Conservation (phyloP, 2,888 invertebrate species). For the Caenorhabditis sp. region DNA sequence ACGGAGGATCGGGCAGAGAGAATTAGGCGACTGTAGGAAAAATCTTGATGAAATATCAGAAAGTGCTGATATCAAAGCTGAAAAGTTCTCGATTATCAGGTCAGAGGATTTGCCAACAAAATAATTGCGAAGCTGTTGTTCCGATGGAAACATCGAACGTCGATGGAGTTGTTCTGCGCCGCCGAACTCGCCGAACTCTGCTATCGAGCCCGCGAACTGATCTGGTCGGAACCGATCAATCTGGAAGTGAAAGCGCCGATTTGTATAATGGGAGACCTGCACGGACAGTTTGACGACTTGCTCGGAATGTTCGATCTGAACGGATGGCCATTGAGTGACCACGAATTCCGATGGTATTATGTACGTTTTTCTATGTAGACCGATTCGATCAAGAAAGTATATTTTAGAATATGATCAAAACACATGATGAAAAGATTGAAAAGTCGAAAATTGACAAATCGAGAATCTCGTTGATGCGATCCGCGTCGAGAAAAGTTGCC, state of each 20-base stretch:
- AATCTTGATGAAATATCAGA: no score
- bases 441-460: no score
- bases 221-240: slow-evolving; percentile 71
- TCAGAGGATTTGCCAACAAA: slow-evolving; percentile 32
- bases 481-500: no score
- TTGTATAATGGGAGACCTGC: slow-evolving; percentile 98
- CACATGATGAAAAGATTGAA: no score
- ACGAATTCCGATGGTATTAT: slow-evolving; percentile 11
- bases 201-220: slow-evolving; percentile 73
- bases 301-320: slow-evolving; percentile 73
- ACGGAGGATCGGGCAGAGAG: no score
- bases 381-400: no score
- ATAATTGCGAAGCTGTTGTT: slow-evolving; percentile 48
- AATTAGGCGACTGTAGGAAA: no score
- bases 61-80: no score
- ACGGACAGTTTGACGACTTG: slow-evolving; percentile 90
- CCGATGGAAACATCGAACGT: slow-evolving; percentile 43
- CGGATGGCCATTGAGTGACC: slow-evolving; percentile 64
- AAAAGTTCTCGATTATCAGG: no score
- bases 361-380: no score
- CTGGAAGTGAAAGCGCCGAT: slow-evolving; percentile 87
- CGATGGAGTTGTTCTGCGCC: slow-evolving; percentile 70
- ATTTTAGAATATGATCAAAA: no score
- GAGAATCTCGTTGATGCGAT: no score
- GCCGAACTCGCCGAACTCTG: slow-evolving; percentile 76